Percentiles rank a stretch among this genome's conserved stretches.
Conservation (phyloP, 2,113 vertebrate species). For the Lophura nycthemera region DNA sequence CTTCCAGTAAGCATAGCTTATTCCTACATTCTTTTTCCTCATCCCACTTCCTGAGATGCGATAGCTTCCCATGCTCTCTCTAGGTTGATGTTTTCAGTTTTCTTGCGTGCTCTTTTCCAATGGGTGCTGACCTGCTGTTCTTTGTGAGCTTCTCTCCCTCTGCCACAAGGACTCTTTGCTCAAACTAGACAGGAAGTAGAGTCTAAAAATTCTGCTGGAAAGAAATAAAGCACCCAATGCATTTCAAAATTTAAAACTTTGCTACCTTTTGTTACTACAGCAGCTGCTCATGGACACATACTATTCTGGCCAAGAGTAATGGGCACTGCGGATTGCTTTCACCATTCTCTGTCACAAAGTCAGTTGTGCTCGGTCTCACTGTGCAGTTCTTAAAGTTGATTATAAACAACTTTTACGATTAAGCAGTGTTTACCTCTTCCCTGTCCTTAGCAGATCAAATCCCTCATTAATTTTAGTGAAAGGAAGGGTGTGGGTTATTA, state of each 20-base stretch:
- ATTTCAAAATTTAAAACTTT: background rate
- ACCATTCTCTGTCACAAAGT: fast-evolving
- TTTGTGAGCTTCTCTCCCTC: background rate
- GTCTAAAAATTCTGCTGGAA: background rate
- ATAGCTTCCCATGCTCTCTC: background rate
- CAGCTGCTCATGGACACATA: background rate
- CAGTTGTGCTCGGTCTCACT: background rate
- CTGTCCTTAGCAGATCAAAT: slow-evolving; percentile 85
- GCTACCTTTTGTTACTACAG: background rate
- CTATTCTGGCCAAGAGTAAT: background rate
- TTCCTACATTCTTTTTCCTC: background rate
- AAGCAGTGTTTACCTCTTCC: slow-evolving; percentile 60
- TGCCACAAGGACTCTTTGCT: background rate
- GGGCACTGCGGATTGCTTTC: background rate
- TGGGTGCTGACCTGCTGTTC: background rate
- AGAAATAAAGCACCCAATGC: background rate
- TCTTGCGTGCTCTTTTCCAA: background rate
- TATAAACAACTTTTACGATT: background rate
- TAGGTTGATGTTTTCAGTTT: background rate
- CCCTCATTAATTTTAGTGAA: slow-evolving; percentile 87
- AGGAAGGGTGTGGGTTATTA: slow-evolving; percentile 88
- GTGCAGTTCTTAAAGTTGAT: background rate
- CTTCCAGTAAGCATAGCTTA: background rate
- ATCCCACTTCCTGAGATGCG: background rate
- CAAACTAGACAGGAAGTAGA: background rate